Percentiles rank a stretch among this genome's conserved stretches.
These are phyloP conservation scores for Capra hircus DNA, from an alignment of 2,113 vertebrate species.

Conservation along the genomic window DNA sequence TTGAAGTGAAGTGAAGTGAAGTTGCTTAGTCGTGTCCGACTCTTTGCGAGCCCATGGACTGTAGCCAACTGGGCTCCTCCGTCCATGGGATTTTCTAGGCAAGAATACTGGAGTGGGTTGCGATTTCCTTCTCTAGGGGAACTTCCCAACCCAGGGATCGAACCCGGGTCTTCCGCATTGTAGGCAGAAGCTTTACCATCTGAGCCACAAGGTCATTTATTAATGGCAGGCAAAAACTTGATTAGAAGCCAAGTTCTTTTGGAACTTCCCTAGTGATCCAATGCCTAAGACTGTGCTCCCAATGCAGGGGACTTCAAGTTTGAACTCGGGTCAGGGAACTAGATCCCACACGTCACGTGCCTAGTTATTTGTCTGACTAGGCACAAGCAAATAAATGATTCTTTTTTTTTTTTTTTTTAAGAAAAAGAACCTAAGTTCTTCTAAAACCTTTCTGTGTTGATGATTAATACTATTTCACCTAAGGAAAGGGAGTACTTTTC, in stretches of 20 bases:
- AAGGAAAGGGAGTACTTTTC: background rate
- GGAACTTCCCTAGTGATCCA: background rate
- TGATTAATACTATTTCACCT: background rate
- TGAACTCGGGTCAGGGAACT: background rate
- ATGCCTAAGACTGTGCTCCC: background rate
- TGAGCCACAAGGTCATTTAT: background rate
- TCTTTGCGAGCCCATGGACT: too few relatives aligned
- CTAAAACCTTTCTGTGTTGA: background rate
- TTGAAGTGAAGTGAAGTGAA: background rate
- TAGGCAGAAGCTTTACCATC: too few relatives aligned
- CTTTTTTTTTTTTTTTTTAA: background rate
- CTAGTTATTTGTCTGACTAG: background rate
- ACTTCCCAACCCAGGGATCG: rapidly evolving
- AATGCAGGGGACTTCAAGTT: too few relatives aligned
- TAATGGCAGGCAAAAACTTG: background rate
- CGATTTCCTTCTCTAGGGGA: too few relatives aligned
- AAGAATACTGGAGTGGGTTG: too few relatives aligned
- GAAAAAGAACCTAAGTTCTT: background rate
- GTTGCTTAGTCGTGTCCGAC: too few relatives aligned
- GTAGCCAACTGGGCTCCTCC: too few relatives aligned
- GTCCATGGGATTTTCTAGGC: too few relatives aligned
- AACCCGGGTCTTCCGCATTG: too few relatives aligned
- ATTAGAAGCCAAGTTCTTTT: background rate
- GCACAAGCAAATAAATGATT: background rate
- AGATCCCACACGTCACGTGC: background rate